phyloP scores from a whole-genome alignment of 2,888 invertebrate species.

The Azorinus chamasolen region DNA sequence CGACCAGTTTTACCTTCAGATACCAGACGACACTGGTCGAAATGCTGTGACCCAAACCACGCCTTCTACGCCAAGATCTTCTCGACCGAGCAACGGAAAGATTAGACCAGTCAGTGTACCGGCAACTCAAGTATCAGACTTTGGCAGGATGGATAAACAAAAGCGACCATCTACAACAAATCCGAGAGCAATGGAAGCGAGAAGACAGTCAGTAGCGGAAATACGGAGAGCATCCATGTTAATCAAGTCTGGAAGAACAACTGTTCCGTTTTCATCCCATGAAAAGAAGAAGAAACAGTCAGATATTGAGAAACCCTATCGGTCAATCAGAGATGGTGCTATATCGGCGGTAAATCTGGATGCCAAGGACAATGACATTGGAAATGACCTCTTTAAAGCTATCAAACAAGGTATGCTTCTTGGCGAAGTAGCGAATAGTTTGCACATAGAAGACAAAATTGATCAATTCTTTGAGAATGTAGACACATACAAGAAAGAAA shows the following conservation, averaged over 20 bases:
- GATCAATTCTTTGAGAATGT: constrained; percentile 71
- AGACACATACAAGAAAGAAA: constrained; percentile 67
- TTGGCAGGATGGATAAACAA: background rate
- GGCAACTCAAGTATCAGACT: constrained; percentile 28
- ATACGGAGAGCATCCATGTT: constrained; percentile 32
- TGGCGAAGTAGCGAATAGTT: constrained; percentile 69
- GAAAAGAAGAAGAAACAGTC: constrained; percentile 63
- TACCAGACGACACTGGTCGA: too few relatives aligned
- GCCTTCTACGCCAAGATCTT: background rate
- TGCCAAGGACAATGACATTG: constrained; percentile 71
- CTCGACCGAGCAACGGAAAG: background rate
- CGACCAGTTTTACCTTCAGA: too few relatives aligned
- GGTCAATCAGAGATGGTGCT: constrained; percentile 47
- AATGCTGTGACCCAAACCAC: background rate
- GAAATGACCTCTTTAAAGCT: constrained; percentile 76
- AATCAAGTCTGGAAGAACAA: constrained; percentile 51
- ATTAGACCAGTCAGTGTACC: constrained; percentile 39
- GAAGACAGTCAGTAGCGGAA: constrained; percentile 36
- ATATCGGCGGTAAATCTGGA: constrained; percentile 55
- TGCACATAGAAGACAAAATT: constrained; percentile 71
- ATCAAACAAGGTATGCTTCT: constrained; percentile 76
- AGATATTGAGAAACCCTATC: constrained; percentile 43
- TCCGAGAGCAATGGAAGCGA: constrained; percentile 14
- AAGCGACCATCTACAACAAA: constrained; percentile 15
- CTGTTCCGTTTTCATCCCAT: constrained; percentile 73